Evolutionary conservation across 2,888 invertebrate genomes (phyloP), one percentile per base, ranked within the genome.

Genomic region (Heteromyza rotundicornis): DNA sequence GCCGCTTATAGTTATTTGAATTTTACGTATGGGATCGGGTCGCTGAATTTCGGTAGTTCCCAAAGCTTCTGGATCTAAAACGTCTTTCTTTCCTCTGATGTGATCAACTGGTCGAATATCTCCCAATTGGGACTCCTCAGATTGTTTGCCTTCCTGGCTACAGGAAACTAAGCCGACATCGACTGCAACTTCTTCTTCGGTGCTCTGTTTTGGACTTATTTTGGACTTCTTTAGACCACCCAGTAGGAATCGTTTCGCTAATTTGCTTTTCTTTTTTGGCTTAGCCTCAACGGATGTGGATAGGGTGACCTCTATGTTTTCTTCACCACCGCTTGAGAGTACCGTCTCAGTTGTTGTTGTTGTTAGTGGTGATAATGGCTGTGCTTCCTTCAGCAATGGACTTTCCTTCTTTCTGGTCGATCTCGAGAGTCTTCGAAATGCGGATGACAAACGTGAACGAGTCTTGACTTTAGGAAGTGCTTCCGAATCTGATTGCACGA

Each of bases 1-100:
- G 32, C 81, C 79, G 16, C 78, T 78, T 59, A 81, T 80, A 53
- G 81, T 82, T 68, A 82, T 82, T 74, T 82, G 79, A 60, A 82
- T 74, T 64, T 78, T 80, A 60, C 69, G 71, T 60, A 65, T 73
- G 63, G 64, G 61, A 23, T 67, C 63, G 32, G 66, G 44, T 27
- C 70, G 62, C 24, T 63, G 60, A n/a, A 64, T 55, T 68, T 65
- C 51, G 20, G 63, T 8, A 12, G 62, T 50, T 12, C 58, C 60
- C 47, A 63, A 62, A 40, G 64, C 62, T 3, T 67, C 66, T 52
- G 71, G 20, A 63, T 71, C n/a, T n/a, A n/a, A n/a, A n/a, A n/a
- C n/a, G n/a, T n/a, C n/a, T n/a, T n/a, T n/a, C n/a, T n/a, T n/a
- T n/a, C n/a, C n/a, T n/a, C n/a, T n/a, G n/a, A n/a, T n/a, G n/a